These are phyloP conservation scores for Ichneumon xanthorius DNA, from an alignment of 2,888 invertebrate species.

Conservation along the genomic window DNA sequence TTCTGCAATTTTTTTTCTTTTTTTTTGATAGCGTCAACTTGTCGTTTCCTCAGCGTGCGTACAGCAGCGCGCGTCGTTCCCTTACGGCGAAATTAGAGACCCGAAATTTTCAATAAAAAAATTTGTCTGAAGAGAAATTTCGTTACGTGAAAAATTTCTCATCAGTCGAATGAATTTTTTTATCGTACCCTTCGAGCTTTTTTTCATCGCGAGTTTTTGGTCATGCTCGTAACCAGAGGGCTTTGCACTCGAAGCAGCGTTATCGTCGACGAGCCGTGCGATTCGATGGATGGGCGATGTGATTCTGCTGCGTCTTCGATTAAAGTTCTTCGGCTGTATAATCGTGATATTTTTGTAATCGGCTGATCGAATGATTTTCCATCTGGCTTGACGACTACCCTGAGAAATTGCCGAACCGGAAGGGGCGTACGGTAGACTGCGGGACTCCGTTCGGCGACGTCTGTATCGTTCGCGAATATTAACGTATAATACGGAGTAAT, in stretches of 20 bases:
- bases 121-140: neutral
- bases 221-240: conserved; percentile 2
- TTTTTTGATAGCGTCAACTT: conserved; percentile 33
- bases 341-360: conserved; percentile 12
- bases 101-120: neutral
- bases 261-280: conserved; percentile 1
- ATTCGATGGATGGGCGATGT: neutral
- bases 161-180: neutral
- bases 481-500: conserved; percentile 68
- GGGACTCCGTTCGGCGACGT: conserved; percentile 51
- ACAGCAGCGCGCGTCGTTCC: neutral
- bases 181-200: neutral
- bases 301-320: conserved; percentile 4
- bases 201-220: conserved; percentile 10
- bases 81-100: neutral
- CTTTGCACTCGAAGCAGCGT: conserved; percentile 1
- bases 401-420: conserved; percentile 59
- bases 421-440: conserved; percentile 52
- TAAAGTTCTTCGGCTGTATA: conserved; percentile 15
- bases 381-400: conserved; percentile 41
- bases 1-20: conserved; percentile 3
- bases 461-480: conserved; percentile 43
- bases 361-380: conserved; percentile 22
- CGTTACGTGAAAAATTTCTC: conserved; percentile 7
- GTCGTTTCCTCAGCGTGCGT: conserved; percentile 23